These are phyloP conservation scores for Cyprinodon diabolis DNA, from an alignment of 2,797 vertebrate genomes.

Conservation along the genomic window DNA sequence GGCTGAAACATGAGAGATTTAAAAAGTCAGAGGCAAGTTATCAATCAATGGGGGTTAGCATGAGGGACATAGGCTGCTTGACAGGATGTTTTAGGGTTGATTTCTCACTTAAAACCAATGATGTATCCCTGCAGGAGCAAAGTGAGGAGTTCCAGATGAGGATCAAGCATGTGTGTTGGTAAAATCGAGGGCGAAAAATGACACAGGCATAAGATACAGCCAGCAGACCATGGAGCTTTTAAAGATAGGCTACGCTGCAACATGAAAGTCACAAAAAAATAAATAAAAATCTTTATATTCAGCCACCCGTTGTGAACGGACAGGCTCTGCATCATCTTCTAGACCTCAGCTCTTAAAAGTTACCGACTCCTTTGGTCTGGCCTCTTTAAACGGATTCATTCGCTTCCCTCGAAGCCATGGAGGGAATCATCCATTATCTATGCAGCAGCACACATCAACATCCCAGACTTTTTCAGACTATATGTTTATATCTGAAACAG, in stretches of 20 bases:
- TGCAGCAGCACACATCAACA: slow-evolving; percentile 43
- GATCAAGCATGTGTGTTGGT: slow-evolving; percentile 34
- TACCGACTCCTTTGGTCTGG: slow-evolving; percentile 57
- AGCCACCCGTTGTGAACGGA: slow-evolving; percentile 33
- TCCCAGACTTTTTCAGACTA: slow-evolving; percentile 20
- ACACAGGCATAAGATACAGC: slow-evolving; percentile 1
- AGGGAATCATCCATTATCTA: slow-evolving; percentile 62
- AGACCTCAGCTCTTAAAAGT: slow-evolving; percentile 47
- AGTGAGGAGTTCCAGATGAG: slow-evolving; percentile 11
- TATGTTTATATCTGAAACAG: slow-evolving; percentile 46
- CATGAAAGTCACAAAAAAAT: slow-evolving; percentile 19
- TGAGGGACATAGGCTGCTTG: not conserved
- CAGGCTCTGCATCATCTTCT: slow-evolving; percentile 18
- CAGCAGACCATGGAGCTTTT: slow-evolving; percentile 25
- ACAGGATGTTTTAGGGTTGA: slow-evolving; percentile 29
- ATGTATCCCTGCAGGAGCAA: slow-evolving; percentile 9
- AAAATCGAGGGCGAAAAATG: not conserved
- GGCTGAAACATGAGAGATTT: not conserved
- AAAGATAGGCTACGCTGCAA: slow-evolving; percentile 14
- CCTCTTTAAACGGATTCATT: slow-evolving; percentile 39
- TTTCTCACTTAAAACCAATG: slow-evolving; percentile 53
- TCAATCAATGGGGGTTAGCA: slow-evolving; percentile 15
- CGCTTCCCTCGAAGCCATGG: slow-evolving; percentile 35
- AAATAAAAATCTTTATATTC: slow-evolving; percentile 33
- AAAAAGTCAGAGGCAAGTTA: slow-evolving; percentile 8